Conservation (phyloP, 64 coral and sea anemone species). For the Actinia tenebrosa region DNA sequence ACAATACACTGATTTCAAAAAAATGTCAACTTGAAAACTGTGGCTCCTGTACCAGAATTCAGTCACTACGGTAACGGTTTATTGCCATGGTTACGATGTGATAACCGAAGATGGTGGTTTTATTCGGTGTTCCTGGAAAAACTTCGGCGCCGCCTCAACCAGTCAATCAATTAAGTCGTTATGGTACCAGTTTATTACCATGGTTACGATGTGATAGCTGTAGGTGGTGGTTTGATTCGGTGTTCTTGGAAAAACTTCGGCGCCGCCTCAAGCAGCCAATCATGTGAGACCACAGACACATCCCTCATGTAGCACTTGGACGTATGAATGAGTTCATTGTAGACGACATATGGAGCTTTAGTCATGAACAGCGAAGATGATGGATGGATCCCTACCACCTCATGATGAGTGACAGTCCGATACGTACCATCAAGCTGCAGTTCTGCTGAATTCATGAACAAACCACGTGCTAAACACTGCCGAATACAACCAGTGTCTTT, state of each 20-base stretch:
- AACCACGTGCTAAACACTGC: constrained; percentile 59
- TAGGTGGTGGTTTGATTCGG: constrained; percentile 64
- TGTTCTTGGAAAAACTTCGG: constrained; percentile 82
- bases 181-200: not conserved
- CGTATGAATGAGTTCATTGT: constrained; percentile 87
- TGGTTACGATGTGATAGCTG: constrained; percentile 48
- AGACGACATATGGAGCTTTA: constrained; percentile 86
- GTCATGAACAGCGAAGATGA: constrained; percentile 71
- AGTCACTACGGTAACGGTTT: not conserved
- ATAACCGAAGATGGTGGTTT: constrained; percentile 58
- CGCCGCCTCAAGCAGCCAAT: constrained; percentile 72
- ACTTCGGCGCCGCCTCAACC: constrained; percentile 55
- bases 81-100: constrained; percentile 28
- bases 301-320: constrained; percentile 98
- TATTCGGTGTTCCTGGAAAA: constrained; percentile 75
- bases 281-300: constrained; percentile 72
- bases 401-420: constrained; percentile 59
- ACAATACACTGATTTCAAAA: too few relatives aligned
- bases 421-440: constrained; percentile 82
- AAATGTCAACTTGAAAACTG: too few relatives aligned
- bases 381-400: constrained; percentile 70
- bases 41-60: too few relatives aligned
- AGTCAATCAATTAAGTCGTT: constrained; percentile 15
- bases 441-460: constrained; percentile 95
- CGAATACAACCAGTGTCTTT: constrained; percentile 75